phyloP scores from a whole-genome alignment of 1,140 invertebrate species.

The Drosophila pseudoobscura region DNA sequence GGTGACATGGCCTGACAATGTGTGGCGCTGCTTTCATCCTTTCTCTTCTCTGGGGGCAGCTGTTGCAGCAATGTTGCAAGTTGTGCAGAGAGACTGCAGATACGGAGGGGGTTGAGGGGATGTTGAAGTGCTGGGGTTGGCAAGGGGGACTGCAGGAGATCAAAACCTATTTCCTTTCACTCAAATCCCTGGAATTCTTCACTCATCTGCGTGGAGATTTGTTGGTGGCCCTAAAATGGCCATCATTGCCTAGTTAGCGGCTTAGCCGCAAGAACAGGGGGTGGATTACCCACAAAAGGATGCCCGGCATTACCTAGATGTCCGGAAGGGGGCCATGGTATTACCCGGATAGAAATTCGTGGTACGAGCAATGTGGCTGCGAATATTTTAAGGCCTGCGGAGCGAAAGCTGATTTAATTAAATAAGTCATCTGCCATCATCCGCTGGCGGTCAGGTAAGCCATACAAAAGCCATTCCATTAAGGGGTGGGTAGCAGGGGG shows the following conservation, averaged over 20 bases:
- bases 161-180: background rate
- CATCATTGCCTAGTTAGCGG: constrained; percentile 35
- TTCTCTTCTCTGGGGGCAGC: constrained; percentile 30
- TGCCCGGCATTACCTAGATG: constrained; percentile 7
- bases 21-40: constrained; percentile 14
- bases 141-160: background rate
- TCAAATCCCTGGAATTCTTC: constrained; percentile 4
- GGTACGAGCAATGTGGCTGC: background rate
- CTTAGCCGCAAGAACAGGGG: background rate
- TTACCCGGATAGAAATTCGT: too few species aligned
- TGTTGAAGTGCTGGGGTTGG: background rate
- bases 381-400: constrained; percentile 41
- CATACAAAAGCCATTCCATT: constrained; percentile 71
- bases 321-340: constrained; percentile 7
- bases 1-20: constrained; percentile 35
- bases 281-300: constrained; percentile 14
- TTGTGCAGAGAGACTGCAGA: background rate
- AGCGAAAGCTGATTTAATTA: constrained; percentile 70
- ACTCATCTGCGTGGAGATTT: constrained; percentile 18
- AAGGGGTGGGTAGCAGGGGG: constrained; percentile 36
- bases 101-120: background rate
- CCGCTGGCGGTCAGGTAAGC: constrained; percentile 52
- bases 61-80: constrained; percentile 50
- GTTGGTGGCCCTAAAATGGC: background rate
- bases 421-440: constrained; percentile 65